phyloP scores from a whole-genome alignment of 2,797 vertebrate species.

The Prionace glauca region DNA sequence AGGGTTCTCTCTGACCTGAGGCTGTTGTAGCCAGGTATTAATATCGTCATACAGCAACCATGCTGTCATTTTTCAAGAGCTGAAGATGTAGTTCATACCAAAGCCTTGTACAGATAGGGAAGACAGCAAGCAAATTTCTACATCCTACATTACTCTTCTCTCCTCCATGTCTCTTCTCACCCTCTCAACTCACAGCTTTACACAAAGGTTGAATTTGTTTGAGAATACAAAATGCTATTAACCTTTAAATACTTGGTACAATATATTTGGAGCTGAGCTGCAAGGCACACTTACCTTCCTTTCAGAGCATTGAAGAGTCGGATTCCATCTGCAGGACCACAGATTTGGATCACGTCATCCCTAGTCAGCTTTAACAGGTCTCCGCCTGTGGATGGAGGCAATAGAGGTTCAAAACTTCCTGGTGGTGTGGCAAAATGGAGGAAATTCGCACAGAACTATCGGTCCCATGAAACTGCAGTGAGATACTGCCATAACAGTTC shows the following conservation, averaged over 20 bases:
- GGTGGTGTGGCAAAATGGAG: constrained; percentile 37
- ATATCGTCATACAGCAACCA: too few species aligned
- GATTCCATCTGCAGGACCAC: constrained; percentile 91
- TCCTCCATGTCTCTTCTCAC: not conserved
- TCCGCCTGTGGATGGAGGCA: constrained; percentile 60
- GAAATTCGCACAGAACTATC: not conserved
- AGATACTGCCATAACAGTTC: not conserved
- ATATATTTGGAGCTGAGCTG: not conserved
- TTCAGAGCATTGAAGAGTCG: constrained; percentile 91
- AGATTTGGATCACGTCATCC: constrained; percentile 96
- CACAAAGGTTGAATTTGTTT: not conserved
- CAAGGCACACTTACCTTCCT: constrained; percentile 63
- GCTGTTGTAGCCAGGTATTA: too few species aligned
- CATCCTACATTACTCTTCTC: not conserved
- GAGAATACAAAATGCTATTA: not conserved
- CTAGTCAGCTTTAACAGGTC: constrained; percentile 89
- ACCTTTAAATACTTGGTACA: not conserved
- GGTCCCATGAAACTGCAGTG: not conserved
- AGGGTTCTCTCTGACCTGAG: too few species aligned
- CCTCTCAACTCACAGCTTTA: not conserved
- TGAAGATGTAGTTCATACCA: not conserved
- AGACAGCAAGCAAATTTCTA: not conserved
- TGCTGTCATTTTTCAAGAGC: too few species aligned
- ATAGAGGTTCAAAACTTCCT: constrained; percentile 37
- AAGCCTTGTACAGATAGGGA: not conserved